A percentile compares a stretch with the other conserved stretches of the same genome.
These are phyloP conservation scores for Andrena trimmerana DNA, from an alignment of 2,888 invertebrate species.

Conservation along the genomic window DNA sequence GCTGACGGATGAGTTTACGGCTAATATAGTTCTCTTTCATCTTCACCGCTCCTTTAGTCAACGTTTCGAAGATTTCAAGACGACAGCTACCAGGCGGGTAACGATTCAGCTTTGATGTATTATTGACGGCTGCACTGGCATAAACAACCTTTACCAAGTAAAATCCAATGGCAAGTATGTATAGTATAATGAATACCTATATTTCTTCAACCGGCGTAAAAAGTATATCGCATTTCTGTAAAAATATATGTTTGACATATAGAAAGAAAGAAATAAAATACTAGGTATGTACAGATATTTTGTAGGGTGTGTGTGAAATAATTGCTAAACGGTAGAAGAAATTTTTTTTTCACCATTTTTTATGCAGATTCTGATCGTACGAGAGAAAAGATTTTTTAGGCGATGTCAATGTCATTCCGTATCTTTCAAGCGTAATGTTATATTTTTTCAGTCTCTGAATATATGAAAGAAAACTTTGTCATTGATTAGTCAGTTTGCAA, in stretches of 20 bases:
- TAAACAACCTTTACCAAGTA: constrained; percentile 59
- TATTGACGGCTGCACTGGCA: constrained; percentile 48
- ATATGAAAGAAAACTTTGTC: too few species aligned
- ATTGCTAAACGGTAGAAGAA: too few species aligned
- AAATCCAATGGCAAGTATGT: neutral
- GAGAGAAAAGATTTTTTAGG: too few species aligned
- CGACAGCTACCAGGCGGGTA: constrained; percentile 63
- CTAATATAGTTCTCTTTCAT: constrained; percentile 83
- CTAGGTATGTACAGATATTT: too few species aligned
- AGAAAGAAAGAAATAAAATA: too few species aligned
- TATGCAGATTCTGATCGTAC: too few species aligned
- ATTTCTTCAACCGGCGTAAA: neutral
- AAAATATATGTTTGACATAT: neutral
- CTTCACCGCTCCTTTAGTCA: constrained; percentile 74
- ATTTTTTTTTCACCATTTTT: too few species aligned
- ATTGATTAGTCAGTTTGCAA: too few species aligned
- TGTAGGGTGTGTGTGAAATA: too few species aligned
- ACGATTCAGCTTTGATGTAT: constrained; percentile 57
- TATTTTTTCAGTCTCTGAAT: too few species aligned
- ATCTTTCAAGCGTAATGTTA: too few species aligned
- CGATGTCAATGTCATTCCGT: too few species aligned
- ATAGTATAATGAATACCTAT: neutral
- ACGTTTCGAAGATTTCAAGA: constrained; percentile 68
- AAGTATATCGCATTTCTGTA: neutral
- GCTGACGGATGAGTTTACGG: constrained; percentile 84